Conservation (phyloP, 2,888 invertebrate species). For the Pterostichus madidus region DNA sequence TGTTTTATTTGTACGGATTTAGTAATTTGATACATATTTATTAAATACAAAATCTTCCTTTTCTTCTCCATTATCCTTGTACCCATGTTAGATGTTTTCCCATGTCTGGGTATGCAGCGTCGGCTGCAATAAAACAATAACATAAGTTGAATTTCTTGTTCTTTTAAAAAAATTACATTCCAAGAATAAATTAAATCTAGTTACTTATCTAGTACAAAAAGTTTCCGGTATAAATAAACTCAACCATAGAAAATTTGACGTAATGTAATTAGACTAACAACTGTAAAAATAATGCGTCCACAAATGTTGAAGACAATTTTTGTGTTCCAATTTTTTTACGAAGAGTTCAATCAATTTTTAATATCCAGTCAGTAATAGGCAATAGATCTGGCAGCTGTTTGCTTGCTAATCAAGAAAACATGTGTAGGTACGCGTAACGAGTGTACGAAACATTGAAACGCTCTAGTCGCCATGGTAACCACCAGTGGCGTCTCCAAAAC, state of each 20-base stretch:
- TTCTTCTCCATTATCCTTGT: too few species aligned
- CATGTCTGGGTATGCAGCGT: too few species aligned
- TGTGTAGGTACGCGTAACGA: constrained; percentile 23
- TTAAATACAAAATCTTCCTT: too few species aligned
- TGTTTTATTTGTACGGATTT: too few species aligned
- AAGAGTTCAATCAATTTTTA: neutral
- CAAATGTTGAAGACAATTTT: neutral
- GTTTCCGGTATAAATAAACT: neutral
- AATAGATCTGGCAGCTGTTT: neutral
- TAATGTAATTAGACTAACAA: neutral
- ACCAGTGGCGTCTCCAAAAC: neutral
- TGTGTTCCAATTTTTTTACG: neutral
- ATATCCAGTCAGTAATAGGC: neutral
- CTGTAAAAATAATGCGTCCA: neutral
- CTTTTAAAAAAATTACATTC: too few species aligned
- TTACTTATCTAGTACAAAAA: too few species aligned
- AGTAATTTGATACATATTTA: neutral
- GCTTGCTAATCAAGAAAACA: neutral
- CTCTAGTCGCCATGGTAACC: constrained; percentile 15
- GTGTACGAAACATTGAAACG: constrained; percentile 1
- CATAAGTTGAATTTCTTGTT: too few species aligned
- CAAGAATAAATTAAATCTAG: too few species aligned
- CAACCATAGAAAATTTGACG: neutral
- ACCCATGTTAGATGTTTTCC: too few species aligned
- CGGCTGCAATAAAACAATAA: too few species aligned